Evolutionary conservation across 2,797 vertebrate species (phyloP), one percentile per base, ranked within the genome.

Genomic region (Menidia menidia): DNA sequence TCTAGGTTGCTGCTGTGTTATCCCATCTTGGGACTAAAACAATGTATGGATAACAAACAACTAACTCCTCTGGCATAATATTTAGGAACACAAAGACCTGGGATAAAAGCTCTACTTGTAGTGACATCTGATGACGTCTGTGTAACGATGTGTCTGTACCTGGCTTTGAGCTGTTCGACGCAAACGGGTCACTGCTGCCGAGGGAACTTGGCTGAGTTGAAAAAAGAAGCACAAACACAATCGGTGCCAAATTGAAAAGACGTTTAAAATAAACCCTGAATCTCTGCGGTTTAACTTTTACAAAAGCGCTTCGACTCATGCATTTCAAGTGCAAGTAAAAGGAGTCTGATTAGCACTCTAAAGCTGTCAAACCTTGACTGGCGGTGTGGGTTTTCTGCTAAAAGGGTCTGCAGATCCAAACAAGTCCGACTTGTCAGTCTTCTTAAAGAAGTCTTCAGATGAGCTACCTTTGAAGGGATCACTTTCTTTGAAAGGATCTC

Each of bases 371-470:
- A 98, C 97, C 95, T 97, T 97, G 33, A 94, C 79, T 19, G 95
- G 93, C 1, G 94, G 90, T 12, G 94, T 77, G 0, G 95, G 91
- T 73, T 91, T 95, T 85, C 95, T 97, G 14, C 89, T 88, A 75
- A 98, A 98, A 0, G 95, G 94, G 63, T 98, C 98, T 2, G 96
- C 93, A 18, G 89, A 89, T 77, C 92, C 94, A 86, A 99, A 99
- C 0, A 94, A 88, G 83, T 97, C 95, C 0, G 91, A 88, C 91
- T 95, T 96, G 75, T 90, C 91, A 1, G 92, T 89, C 57, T 94
- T 96, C 89, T 95, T 96, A 82, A 97, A 97, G 72, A 97, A 96
- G 85, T 97, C 95, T 0, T 96, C 96, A 0, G 95, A 79, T 50
- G 91, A 87, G 7, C 85, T 71, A 9, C 87, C 87, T 81, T 86